phyloP scores from a whole-genome alignment of 2,113 vertebrate genomes.

The Odontesthes bonariensis region DNA sequence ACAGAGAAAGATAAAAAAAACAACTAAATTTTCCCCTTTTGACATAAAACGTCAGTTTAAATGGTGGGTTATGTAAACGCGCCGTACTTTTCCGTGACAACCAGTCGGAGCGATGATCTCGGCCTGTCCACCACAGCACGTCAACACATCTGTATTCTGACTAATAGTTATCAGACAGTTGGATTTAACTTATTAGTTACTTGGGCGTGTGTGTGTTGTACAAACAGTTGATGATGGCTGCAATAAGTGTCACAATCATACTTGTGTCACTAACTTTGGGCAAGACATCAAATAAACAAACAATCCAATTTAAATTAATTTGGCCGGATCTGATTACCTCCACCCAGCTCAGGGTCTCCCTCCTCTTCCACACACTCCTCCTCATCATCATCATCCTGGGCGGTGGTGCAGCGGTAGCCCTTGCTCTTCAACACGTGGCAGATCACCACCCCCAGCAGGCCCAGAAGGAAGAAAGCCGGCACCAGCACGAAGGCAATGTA shows the following conservation, averaged over 20 bases:
- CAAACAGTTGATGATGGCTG: background rate
- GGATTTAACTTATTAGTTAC: too few relatives aligned
- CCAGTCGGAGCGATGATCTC: too few relatives aligned
- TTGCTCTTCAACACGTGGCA: conserved; percentile 94
- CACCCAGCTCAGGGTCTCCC: conserved; percentile 81
- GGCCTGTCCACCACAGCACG: too few relatives aligned
- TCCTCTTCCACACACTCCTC: conserved; percentile 81
- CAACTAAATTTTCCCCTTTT: too few relatives aligned
- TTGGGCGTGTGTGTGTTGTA: background rate
- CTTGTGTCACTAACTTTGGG: too few relatives aligned
- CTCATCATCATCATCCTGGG: conserved; percentile 74
- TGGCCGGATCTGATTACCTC: conserved; percentile 78
- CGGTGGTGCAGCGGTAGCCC: conserved; percentile 95
- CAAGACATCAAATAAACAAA: background rate
- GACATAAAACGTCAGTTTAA: too few relatives aligned
- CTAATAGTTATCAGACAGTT: too few relatives aligned
- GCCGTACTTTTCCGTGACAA: too few relatives aligned
- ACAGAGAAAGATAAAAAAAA: too few relatives aligned
- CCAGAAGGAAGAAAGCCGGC: conserved; percentile 92
- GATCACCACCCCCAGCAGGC: conserved; percentile 92
- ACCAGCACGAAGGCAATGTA: conserved; percentile 89
- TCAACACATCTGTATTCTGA: too few relatives aligned
- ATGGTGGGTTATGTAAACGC: too few relatives aligned
- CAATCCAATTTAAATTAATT: too few relatives aligned
- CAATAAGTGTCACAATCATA: conserved; percentile 1